These are phyloP conservation scores for Zosterops hypoxanthus DNA, from an alignment of 2,113 vertebrate species.

Conservation along the genomic window DNA sequence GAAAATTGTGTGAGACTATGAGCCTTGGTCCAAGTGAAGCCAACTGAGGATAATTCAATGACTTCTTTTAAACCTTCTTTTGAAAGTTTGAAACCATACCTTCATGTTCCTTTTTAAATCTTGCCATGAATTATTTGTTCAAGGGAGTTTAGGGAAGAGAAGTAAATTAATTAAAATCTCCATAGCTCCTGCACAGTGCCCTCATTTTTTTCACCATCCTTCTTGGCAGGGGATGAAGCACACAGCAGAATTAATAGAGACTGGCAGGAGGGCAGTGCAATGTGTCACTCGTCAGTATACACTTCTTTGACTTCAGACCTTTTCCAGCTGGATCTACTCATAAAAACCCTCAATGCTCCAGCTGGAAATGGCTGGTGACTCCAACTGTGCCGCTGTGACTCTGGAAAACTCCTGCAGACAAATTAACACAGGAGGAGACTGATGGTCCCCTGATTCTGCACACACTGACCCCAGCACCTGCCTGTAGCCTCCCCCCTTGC, in stretches of 20 bases:
- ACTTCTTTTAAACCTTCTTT: not conserved
- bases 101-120: not conserved
- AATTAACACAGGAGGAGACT: slow-evolving; percentile 19
- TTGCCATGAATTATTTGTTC: slow-evolving; percentile 20
- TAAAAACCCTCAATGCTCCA: not conserved
- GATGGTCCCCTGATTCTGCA: not conserved
- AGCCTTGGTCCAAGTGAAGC: not conserved
- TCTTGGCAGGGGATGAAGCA: not conserved
- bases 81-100: not conserved
- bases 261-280: not conserved
- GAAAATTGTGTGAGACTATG: not conserved
- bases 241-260: not conserved
- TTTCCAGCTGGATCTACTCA: slow-evolving; percentile 15
- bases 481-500: not conserved
- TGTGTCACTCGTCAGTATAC: not conserved
- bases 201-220: slow-evolving; percentile 4
- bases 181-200: not conserved
- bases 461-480: slow-evolving; percentile 2
- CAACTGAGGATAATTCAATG: not conserved
- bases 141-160: not conserved
- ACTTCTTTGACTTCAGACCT: slow-evolving; percentile 25
- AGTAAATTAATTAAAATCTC: slow-evolving; percentile 25
- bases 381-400: not conserved
- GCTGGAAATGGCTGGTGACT: slow-evolving; percentile 28
- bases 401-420: slow-evolving; percentile 25